Evolutionary conservation across 1,140 invertebrate genomes (phyloP).

Genomic region (Glossosoma conforme): DNA sequence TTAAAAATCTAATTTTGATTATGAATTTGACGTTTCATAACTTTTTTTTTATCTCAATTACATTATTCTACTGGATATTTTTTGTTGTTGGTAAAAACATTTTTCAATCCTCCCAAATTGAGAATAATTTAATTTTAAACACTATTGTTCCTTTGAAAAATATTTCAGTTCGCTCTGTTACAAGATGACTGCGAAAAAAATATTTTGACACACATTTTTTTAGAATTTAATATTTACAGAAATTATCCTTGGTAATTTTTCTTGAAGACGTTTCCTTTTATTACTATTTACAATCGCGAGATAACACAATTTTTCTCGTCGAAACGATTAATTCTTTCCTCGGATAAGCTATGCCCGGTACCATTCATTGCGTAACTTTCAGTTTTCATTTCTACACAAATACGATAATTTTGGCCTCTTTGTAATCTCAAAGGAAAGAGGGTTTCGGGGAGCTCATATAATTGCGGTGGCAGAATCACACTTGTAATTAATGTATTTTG

Average conservation of each 20-base stretch:
- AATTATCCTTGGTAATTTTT: too few species aligned
- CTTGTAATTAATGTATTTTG: constrained; percentile 29
- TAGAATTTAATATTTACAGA: neutral
- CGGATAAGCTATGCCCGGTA: constrained; percentile 16
- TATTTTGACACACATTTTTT: neutral
- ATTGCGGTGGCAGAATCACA: constrained; percentile 27
- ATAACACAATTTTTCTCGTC: constrained; percentile 9
- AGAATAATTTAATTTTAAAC: too few species aligned
- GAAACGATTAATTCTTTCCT: constrained; percentile 20
- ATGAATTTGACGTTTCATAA: too few species aligned
- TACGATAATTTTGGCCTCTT: constrained; percentile 26
- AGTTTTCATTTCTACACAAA: constrained; percentile 25
- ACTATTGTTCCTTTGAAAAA: too few species aligned
- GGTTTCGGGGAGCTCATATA: constrained; percentile 20
- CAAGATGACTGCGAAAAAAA: too few species aligned
- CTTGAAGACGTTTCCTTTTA: too few species aligned
- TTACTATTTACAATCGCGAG: neutral
- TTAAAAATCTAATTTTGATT: too few species aligned
- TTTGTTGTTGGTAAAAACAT: too few species aligned
- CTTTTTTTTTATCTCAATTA: too few species aligned
- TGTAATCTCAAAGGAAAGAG: constrained; percentile 28
- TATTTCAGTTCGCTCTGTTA: too few species aligned
- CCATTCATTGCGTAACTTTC: constrained; percentile 19
- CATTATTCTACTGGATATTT: too few species aligned
- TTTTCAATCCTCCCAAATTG: too few species aligned